These are phyloP conservation scores for Saguinus midas DNA, from an alignment of 2,113 vertebrate species.

Conservation along the genomic window DNA sequence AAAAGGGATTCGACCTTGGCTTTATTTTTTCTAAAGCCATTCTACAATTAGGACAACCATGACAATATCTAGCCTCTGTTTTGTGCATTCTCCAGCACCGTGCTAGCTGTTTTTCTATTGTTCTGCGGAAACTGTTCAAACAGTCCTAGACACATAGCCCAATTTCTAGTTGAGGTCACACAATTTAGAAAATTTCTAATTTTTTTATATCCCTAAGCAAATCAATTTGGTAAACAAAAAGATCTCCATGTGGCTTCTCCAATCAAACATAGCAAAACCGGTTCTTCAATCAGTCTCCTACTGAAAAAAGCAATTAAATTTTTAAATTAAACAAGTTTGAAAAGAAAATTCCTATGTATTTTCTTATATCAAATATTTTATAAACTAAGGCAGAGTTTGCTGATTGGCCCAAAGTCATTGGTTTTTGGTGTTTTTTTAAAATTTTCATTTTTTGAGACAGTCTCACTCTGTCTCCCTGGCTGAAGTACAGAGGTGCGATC, in stretches of 20 bases:
- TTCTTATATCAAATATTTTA: neutral
- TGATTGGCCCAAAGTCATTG: neutral
- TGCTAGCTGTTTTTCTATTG: neutral
- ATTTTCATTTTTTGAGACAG: no score
- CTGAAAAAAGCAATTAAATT: neutral
- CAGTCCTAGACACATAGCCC: neutral
- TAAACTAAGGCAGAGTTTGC: neutral
- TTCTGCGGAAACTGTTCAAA: neutral
- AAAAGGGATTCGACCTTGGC: neutral
- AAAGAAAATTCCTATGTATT: neutral
- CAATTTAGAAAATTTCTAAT: neutral
- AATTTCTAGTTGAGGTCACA: neutral
- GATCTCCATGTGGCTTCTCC: neutral
- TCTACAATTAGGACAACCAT: neutral
- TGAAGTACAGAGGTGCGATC: no score
- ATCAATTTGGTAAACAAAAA: neutral
- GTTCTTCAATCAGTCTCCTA: neutral
- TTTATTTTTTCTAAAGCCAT: neutral
- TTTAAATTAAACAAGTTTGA: neutral
- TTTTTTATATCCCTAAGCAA: neutral
- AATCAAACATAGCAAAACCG: neutral
- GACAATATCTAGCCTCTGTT: neutral
- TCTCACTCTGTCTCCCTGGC: no score
- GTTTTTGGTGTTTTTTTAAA: rapidly evolving
- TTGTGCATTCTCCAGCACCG: neutral